Percentiles rank a stretch among this genome's conserved stretches.
Evolutionary conservation across 2,113 vertebrate species (phyloP).

Genomic region (Corythaeola cristata): DNA sequence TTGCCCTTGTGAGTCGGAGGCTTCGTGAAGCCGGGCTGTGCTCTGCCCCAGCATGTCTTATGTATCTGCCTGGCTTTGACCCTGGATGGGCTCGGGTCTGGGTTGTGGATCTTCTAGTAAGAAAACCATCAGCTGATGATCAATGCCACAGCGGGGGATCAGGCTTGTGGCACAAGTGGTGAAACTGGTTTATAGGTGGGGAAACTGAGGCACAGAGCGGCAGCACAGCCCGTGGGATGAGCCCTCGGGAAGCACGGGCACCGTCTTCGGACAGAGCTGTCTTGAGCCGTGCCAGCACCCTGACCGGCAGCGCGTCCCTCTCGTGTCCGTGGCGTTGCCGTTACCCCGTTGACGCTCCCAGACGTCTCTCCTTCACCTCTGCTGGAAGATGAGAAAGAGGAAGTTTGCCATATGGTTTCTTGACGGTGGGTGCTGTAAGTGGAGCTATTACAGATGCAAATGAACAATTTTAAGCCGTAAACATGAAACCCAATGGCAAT

Average conservation of each 20-base stretch:
- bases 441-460: neutral
- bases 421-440: neutral
- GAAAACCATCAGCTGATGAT: neutral
- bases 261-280: accelerated
- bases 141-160: too few species aligned
- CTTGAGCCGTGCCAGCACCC: accelerated
- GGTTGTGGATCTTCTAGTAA: neutral
- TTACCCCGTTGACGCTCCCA: accelerated
- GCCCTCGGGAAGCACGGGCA: neutral
- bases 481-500: too few species aligned
- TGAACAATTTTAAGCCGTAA: neutral
- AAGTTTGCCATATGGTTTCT: neutral
- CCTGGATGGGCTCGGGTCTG: neutral
- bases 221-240: accelerated
- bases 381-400: neutral
- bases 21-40: too few species aligned
- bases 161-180: neutral
- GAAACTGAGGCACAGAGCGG: neutral
- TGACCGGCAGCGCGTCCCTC: accelerated
- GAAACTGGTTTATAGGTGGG: neutral
- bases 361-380: neutral
- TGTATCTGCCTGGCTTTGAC: neutral
- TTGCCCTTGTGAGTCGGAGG: neutral
- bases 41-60: too few species aligned
- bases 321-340: accelerated